These are phyloP conservation scores for Phenganax subtilis DNA, from an alignment of 92 coral and sea anemone species.

Conservation along the genomic window DNA sequence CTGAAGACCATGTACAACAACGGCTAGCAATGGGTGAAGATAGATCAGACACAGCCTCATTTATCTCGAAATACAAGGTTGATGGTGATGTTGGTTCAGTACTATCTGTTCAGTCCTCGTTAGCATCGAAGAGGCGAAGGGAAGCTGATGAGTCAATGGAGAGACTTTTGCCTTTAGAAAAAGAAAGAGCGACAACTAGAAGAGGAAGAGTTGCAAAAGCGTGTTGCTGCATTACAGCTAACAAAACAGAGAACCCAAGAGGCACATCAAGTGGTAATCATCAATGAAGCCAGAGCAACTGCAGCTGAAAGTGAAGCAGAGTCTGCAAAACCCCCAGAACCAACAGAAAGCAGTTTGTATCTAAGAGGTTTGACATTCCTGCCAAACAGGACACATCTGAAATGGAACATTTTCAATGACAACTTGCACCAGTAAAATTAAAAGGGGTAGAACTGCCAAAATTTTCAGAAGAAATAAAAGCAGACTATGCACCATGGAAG, in stretches of 20 bases:
- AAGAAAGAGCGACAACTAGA: constrained; percentile 2
- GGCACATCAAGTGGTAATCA: constrained; percentile 12
- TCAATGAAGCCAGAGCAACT: constrained; percentile 1
- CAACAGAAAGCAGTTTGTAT: not conserved
- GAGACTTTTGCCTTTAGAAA: not conserved
- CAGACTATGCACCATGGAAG: constrained; percentile 18
- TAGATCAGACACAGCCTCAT: not conserved
- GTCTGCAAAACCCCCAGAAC: not conserved
- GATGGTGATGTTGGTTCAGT: not conserved
- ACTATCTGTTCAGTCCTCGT: not conserved
- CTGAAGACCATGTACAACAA: not conserved
- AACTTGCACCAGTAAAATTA: constrained; percentile 14
- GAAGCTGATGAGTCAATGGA: not conserved
- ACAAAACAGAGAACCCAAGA: constrained; percentile 21
- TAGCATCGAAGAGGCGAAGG: constrained; percentile 7
- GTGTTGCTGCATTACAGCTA: constrained; percentile 2
- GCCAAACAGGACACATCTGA: not conserved
- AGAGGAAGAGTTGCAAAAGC: constrained; percentile 18
- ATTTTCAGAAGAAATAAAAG: constrained; percentile 7
- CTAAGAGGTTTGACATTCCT: not conserved
- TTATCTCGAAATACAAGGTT: not conserved
- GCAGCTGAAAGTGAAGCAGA: not conserved
- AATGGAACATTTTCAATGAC: not conserved
- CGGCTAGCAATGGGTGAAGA: constrained; percentile 1
- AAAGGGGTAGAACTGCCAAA: constrained; percentile 25